Evolutionary conservation across 2,888 invertebrate species (phyloP).

Genomic region (Spisula solida): DNA sequence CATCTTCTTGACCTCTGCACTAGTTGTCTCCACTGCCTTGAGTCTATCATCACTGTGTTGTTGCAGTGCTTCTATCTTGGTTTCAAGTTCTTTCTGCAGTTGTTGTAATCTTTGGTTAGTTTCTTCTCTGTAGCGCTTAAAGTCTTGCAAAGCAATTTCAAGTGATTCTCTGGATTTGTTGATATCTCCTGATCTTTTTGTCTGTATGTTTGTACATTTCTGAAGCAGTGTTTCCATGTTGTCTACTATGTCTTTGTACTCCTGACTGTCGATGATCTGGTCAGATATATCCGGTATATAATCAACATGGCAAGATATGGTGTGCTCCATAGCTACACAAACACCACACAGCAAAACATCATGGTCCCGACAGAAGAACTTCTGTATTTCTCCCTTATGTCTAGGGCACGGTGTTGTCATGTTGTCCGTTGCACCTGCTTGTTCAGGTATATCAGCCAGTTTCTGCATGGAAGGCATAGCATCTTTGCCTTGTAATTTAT

Average conservation of each 20-base stretch:
- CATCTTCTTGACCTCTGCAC: background rate
- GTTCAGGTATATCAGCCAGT: background rate
- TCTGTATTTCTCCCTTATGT: background rate
- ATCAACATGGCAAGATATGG: background rate
- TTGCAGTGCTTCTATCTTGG: background rate
- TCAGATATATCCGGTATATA: constrained; percentile 23
- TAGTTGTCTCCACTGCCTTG: background rate
- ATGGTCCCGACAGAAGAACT: constrained; percentile 19
- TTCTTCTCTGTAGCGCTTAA: background rate
- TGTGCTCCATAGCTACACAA: constrained; percentile 18
- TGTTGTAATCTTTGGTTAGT: constrained; percentile 8
- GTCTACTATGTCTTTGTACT: background rate
- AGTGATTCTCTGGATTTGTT: background rate
- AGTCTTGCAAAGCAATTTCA: background rate
- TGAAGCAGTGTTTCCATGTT: background rate
- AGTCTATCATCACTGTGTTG: background rate
- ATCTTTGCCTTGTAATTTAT: constrained; percentile 23
- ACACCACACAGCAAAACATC: background rate
- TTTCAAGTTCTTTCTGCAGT: background rate
- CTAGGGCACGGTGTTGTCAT: background rate
- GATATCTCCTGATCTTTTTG: background rate
- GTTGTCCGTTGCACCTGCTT: background rate
- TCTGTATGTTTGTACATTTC: background rate
- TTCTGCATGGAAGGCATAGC: background rate
- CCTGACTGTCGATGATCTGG: background rate